Percentiles rank a stretch among this genome's conserved stretches.
phyloP scores from a whole-genome alignment of 2,888 invertebrate species.

The Apocheima hispidaria region DNA sequence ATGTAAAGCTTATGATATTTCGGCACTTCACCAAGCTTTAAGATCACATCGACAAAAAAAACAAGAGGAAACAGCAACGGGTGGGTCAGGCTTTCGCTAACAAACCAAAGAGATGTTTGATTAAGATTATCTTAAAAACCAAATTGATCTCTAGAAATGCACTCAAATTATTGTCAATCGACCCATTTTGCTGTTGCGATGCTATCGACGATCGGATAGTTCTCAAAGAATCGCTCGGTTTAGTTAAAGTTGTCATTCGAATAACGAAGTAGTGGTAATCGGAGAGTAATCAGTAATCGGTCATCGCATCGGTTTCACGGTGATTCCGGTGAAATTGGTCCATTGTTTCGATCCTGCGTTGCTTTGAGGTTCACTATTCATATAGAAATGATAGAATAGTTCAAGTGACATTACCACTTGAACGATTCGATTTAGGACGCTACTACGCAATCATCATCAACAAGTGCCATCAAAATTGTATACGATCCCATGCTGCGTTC shows the following conservation, averaged over 20 bases:
- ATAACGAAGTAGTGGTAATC: constrained; percentile 49
- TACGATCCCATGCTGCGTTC: no score
- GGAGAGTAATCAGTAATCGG: constrained; percentile 66
- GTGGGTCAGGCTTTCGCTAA: constrained; percentile 41
- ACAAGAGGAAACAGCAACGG: constrained; percentile 30
- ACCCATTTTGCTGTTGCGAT: constrained; percentile 42
- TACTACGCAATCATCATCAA: no score
- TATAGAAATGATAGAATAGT: neutral
- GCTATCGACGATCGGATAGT: constrained; percentile 42
- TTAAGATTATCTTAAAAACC: constrained; percentile 48
- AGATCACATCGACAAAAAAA: constrained; percentile 1
- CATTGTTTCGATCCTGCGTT: constrained; percentile 38
- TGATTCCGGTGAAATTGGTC: constrained; percentile 55
- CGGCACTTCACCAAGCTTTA: neutral
- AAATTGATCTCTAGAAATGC: constrained; percentile 49
- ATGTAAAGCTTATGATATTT: no score
- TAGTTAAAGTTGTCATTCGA: constrained; percentile 68
- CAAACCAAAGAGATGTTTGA: constrained; percentile 46
- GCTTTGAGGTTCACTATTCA: constrained; percentile 11
- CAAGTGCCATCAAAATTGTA: no score
- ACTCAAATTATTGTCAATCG: constrained; percentile 42
- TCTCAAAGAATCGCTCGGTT: constrained; percentile 53
- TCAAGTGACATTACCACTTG: neutral
- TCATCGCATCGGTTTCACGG: constrained; percentile 72
- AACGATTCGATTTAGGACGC: neutral